Base-by-base conservation (phyloP, 2,888 invertebrate genomes). In the Gisinianus flammeolus region DNA sequence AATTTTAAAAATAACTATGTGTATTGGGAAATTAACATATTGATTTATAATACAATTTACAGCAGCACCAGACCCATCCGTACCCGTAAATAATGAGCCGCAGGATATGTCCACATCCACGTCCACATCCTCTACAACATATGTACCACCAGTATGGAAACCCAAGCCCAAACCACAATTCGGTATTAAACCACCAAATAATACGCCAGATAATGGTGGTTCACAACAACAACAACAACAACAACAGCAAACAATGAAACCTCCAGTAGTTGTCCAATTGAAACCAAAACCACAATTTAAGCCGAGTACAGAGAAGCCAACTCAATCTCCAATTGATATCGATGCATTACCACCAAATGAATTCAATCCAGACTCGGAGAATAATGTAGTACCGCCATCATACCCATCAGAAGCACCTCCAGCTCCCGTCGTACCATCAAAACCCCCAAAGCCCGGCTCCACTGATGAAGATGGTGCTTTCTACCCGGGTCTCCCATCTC, bases 281-380 rank as follows among this genome's bases (percentile, higher is more conserved):
- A 70, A 70, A 52, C 70, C 70, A 35, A 70, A 70, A 26, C 70
- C 70, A 2, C 70, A 35, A 28, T 22, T 31, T 26, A 6, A 33
- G 10, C 68, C 68, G 22, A 28, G 62, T 16, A 24, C 22, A 31
- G 33, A 35, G 16, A 33, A 68, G 33, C 68, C 68, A 35, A 30
- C 68, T 22, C 68, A 44, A 31, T n/a, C 31, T 16, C 22, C 31
- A 4, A 19, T 26, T 12, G 22, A 19, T 10, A 8, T 24, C 3
- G 22, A 8, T 26, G 24, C 28, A 26, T 8, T 62, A 16, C 62
- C 62, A 24, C 24, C 62, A 4, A 28, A 62, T 8, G 58, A 58
- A 8, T 22, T 26, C 28, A 26, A 12, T 2, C 26, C 62, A 6
- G n/a, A n/a, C n/a, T n/a, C n/a, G n/a, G n/a, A n/a, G n/a, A n/a